Evolutionary conservation across 2,797 vertebrate genomes (phyloP).

Genomic region (Labroides dimidiatus): DNA sequence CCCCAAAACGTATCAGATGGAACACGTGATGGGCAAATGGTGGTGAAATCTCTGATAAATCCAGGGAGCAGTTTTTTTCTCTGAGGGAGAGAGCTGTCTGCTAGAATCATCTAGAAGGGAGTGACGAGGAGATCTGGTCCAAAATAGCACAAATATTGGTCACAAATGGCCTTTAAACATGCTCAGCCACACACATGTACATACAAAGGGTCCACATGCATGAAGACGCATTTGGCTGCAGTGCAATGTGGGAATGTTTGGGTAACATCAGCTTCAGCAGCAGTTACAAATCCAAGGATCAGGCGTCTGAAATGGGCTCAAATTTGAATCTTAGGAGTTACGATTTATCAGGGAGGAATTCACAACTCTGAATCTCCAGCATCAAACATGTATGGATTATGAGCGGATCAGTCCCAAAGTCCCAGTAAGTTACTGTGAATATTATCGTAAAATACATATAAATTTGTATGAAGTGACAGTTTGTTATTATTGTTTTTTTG

Average conservation of each 20-base stretch:
- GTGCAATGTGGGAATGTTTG: not conserved
- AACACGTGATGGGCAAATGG: conserved; percentile 62
- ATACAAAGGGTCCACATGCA: conserved; percentile 3
- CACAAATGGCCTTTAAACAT: conserved; percentile 1
- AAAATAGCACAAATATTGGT: conserved; percentile 52
- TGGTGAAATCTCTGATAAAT: conserved; percentile 69
- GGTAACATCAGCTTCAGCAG: not conserved
- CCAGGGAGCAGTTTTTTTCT: conserved; percentile 48
- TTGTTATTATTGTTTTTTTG: too few species aligned
- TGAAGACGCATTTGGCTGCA: not conserved
- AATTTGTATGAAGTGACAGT: too few species aligned
- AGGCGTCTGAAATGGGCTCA: not conserved
- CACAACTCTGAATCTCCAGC: too few species aligned
- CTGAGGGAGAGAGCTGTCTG: conserved; percentile 55
- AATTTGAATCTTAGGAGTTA: conserved; percentile 8
- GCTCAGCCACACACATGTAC: not conserved
- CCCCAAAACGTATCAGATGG: conserved; percentile 69
- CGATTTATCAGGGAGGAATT: not conserved
- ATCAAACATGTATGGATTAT: too few species aligned
- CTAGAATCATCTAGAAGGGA: conserved; percentile 63
- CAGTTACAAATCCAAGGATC: not conserved
- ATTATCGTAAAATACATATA: too few species aligned
- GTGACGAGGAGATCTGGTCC: conserved; percentile 57
- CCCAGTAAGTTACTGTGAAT: too few species aligned
- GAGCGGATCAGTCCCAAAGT: too few species aligned